Base-by-base conservation (phyloP, 2,797 vertebrate species). In the Phalloptychus januarius region DNA sequence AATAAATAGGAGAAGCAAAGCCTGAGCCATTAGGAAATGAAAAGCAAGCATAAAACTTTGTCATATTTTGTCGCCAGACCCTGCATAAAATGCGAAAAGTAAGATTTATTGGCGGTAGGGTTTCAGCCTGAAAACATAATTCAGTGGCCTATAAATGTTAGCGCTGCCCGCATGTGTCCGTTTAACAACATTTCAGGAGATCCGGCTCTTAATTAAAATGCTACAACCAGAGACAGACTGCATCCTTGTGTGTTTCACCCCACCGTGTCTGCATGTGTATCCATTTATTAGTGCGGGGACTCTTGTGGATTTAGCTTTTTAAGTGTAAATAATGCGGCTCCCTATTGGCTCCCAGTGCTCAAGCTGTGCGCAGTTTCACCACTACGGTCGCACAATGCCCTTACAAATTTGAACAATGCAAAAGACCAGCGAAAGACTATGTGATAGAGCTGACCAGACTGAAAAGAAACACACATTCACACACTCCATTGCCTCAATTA, bases 11-110 rank as follows among this genome's bases (percentile, higher is more conserved):
- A 73, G 79, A 75, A 75, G 78, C 79, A 75, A 79, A 75, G 83
- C 79, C 84, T n/a, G 6, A 82, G 78, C 83, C 87, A 91, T 91
- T 90, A 88, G 90, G 88, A 92, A 93, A 93, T 93, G 86, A 92
- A 92, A 91, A 77, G 63, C 85, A 16, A 31, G 77, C 82, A 84
- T 87, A 80, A 91, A 90, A 88, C 83, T 67, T 79, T 89, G 90
- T 91, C 94, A 92, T 86, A 85, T 91, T 93, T 84, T 91, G 89
- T 90, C 86, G 91, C 77, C 44, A 31, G 78, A 91, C 90, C 78
- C 76, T 5, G 44, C 83, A 88, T 90, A 89, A 78, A 91, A 87
- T 74, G 83, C 90, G 87, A 91, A 91, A 90, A 90, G 80, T 88
- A 78, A 90, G 87, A 93, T 92, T 91, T 89, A 92, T 93, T 87